These are phyloP conservation scores for Pampus argenteus DNA, from an alignment of 2,797 vertebrate species.

Conservation along the genomic window DNA sequence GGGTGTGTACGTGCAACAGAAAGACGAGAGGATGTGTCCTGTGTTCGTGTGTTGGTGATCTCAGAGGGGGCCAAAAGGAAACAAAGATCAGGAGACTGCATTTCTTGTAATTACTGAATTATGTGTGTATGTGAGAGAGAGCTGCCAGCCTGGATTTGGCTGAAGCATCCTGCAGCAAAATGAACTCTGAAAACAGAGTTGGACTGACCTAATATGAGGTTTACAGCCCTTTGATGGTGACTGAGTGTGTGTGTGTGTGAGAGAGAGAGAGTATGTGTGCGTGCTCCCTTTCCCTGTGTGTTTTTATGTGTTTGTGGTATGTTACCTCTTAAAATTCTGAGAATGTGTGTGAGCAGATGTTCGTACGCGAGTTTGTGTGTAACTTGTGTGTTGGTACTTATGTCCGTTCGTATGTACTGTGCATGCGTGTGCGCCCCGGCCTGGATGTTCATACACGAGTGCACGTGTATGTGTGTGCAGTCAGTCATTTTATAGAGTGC, in stretches of 20 bases:
- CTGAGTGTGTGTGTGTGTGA: not conserved
- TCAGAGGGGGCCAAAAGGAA: conserved; percentile 32
- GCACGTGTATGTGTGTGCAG: not conserved
- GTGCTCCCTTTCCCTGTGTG: conserved; percentile 19
- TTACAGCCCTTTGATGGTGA: conserved; percentile 55
- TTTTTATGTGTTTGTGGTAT: conserved; percentile 62
- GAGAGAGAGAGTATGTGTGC: no score
- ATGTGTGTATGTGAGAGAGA: conserved; percentile 20
- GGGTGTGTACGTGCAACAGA: conserved; percentile 25
- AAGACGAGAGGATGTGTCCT: conserved; percentile 2
- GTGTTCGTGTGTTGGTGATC: conserved; percentile 3
- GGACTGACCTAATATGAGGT: conserved; percentile 44
- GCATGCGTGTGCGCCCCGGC: not conserved
- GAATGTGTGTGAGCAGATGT: conserved; percentile 20
- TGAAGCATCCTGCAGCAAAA: conserved; percentile 43
- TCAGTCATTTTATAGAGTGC: not conserved
- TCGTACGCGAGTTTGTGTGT: conserved; percentile 6
- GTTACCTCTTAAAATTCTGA: conserved; percentile 70
- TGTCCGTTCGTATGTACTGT: conserved; percentile 2
- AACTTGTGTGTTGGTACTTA: not conserved
- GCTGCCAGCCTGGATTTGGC: conserved; percentile 33
- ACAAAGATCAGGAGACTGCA: conserved; percentile 35
- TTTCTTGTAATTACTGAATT: conserved; percentile 63
- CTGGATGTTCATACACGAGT: not conserved
- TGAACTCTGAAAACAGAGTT: conserved; percentile 47